Base-by-base conservation (phyloP, 2,888 invertebrate species). In the Coleophora deauratella region DNA sequence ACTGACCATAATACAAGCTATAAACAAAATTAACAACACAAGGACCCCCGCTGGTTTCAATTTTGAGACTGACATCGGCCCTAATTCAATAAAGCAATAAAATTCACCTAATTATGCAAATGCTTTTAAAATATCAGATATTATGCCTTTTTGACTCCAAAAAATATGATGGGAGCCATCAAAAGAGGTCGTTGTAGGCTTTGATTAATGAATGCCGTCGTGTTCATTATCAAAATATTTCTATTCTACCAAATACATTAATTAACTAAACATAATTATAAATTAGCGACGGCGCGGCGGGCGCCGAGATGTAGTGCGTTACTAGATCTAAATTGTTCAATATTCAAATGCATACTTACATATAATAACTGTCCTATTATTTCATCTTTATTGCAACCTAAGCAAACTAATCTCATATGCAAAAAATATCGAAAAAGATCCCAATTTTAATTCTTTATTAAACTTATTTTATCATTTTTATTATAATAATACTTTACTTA, bases 31-130 rank as follows among this genome's bases (percentile, higher is more conserved):
- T 84, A 85, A 85, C 85, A 85, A 85, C 85, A 84, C 72, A 76
- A 57, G 77, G 54, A 66, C 66, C 76, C 85, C 82, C 57, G 85
- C 80, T 79, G 85, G 56, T 81, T 85, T 80, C 85, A 85, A 85
- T 85, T 85, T 85, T 81, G 80, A 76, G 62, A 57, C 77, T 80
- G 85, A 85, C 85, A 81, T 82, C 75, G 79, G 76, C 72, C 80
- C 74, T 85, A 85, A 85, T 85, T 85, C 85, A 85, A 85, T 85
- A 85, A 84, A 85, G 85, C 81, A 73, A 85, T 85, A 85, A 85
- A 85, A 84, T 84, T 81, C 84, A 85, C 85, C 82, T 85, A 85
- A 85, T 85, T 85, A 85, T 85, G 85, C 81, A 84, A 85, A 85
- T 84, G 81, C 69, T 51, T 73, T 73, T 73, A 70, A 78, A 81